Evolutionary conservation across 2,797 vertebrate genomes (phyloP).

Genomic region (Poeciliopsis turneri): DNA sequence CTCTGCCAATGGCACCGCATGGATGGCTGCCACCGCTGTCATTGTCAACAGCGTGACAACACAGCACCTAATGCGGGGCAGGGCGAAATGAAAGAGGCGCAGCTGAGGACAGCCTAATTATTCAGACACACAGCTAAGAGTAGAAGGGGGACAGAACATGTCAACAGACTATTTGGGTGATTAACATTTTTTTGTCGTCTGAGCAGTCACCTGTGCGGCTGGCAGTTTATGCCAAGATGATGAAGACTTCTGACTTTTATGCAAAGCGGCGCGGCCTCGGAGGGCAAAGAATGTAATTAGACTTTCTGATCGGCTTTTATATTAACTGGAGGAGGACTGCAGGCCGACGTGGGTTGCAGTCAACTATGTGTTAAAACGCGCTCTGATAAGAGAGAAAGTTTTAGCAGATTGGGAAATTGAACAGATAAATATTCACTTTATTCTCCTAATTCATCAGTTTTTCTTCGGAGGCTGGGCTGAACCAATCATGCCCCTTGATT

Average conservation of each 20-base stretch:
- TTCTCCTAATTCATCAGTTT: conserved; percentile 17
- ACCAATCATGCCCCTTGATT: not conserved
- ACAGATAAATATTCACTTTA: conserved; percentile 33
- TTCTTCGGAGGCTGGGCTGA: not conserved
- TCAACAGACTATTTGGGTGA: conserved; percentile 75
- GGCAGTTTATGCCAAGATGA: conserved; percentile 52
- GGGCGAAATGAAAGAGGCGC: conserved; percentile 65
- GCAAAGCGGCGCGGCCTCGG: conserved; percentile 54
- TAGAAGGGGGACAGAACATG: conserved; percentile 62
- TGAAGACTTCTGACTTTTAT: conserved; percentile 60
- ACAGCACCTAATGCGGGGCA: conserved; percentile 61
- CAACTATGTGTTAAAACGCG: conserved; percentile 17
- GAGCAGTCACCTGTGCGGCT: conserved; percentile 63
- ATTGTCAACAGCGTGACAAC: conserved; percentile 68
- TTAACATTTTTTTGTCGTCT: conserved; percentile 70
- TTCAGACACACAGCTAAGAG: conserved; percentile 73
- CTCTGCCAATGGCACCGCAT: conserved; percentile 65
- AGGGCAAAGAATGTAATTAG: conserved; percentile 62
- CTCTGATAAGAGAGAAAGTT: conserved; percentile 54
- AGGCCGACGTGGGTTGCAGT: conserved; percentile 41
- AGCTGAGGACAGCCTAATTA: conserved; percentile 76
- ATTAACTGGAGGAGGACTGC: conserved; percentile 37
- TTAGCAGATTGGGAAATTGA: conserved; percentile 30
- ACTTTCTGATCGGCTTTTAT: conserved; percentile 52
- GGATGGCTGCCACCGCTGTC: conserved; percentile 70